Base-by-base conservation (phyloP, 1,140 invertebrate genomes). In the Drosophila hydei region DNA sequence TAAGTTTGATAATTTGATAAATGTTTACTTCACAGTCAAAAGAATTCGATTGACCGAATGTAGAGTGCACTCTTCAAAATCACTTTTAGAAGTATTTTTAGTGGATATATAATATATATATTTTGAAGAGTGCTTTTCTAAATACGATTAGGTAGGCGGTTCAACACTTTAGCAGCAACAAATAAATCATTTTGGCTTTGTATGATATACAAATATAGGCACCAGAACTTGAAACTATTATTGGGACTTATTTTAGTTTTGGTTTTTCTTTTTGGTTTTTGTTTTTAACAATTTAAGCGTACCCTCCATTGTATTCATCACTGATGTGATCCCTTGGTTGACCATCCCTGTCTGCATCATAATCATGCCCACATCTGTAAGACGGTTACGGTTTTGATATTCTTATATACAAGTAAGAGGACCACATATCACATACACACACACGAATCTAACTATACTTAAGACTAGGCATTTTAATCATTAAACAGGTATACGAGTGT, bases 351-450 rank as follows among this genome's bases (percentile, higher is more conserved):
- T 95, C 95, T 97, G 96, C 96, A 97, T 96, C 96, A 97, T 96
- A 94, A 97, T 96, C 96, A 97, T 97, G 94, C 96, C 96, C 92
- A 97, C 96, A 97, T 97, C 96, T 97, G 96, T 89, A 96, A 97
- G 69, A 89, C 69, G 79, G 64, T 84, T 65, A 83, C 43, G 50
- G 47, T 54, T 72, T 73, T 83, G 59, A 75, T 79, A 77, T 76
- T 72, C 75, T 59, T 55, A 51, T 73, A 67, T 58, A 76, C 83
- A 78, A 38, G 18, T 62, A 21, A 43, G 12, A 43, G 30, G 38
- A 52, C 48, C 50, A 51, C 12, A 30, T 45, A 47, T 47, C 23
- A 61, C 40, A 70, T 56, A 76, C 70, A 69, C 59, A 69, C 59
- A 36, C 48, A 40, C 48, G 6, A 38, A 54, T 18, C 27, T 58